Percentiles rank a stretch among this genome's conserved stretches.
These are phyloP conservation scores for Hippolais icterina DNA, from an alignment of 2,113 vertebrate species.

Conservation along the genomic window DNA sequence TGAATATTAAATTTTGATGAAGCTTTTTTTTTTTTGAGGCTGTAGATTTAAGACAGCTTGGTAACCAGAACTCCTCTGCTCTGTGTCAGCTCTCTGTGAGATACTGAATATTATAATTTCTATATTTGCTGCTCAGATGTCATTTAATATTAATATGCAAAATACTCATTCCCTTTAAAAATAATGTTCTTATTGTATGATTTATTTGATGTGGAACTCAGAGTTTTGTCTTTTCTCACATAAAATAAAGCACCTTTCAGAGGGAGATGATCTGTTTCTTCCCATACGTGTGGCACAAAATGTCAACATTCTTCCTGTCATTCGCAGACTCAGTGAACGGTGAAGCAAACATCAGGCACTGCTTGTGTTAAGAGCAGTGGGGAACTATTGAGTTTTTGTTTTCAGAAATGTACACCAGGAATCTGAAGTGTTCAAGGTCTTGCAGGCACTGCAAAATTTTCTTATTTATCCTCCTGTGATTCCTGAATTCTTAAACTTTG, in stretches of 20 bases:
- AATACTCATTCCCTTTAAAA: slow-evolving; percentile 60
- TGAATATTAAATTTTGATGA: slow-evolving; percentile 61
- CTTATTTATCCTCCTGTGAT: accelerated
- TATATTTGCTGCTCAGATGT: slow-evolving; percentile 36
- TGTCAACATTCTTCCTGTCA: slow-evolving; percentile 65
- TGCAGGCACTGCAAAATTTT: background rate
- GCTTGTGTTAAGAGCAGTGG: background rate
- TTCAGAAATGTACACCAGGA: slow-evolving; percentile 1
- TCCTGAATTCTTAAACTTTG: background rate
- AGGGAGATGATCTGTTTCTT: slow-evolving; percentile 49
- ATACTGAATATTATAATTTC: slow-evolving; percentile 36
- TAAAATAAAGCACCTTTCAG: slow-evolving; percentile 60
- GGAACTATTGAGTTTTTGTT: slow-evolving; percentile 26
- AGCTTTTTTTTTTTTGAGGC: slow-evolving; percentile 2
- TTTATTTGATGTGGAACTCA: slow-evolving; percentile 51
- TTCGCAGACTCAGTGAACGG: background rate
- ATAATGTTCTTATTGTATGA: slow-evolving; percentile 63
- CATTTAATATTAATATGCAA: slow-evolving; percentile 66
- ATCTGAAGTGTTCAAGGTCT: background rate
- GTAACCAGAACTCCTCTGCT: slow-evolving; percentile 22
- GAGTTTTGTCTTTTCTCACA: slow-evolving; percentile 60
- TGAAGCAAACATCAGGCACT: slow-evolving; percentile 46
- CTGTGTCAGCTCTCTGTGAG: slow-evolving; percentile 31
- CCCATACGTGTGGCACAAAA: slow-evolving; percentile 24
- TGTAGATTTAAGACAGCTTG: slow-evolving; percentile 39